A percentile compares a stretch with the other conserved stretches of the same genome.
These are phyloP conservation scores for Amphimallon solstitiale DNA, from an alignment of 2,888 invertebrate species.

Conservation along the genomic window DNA sequence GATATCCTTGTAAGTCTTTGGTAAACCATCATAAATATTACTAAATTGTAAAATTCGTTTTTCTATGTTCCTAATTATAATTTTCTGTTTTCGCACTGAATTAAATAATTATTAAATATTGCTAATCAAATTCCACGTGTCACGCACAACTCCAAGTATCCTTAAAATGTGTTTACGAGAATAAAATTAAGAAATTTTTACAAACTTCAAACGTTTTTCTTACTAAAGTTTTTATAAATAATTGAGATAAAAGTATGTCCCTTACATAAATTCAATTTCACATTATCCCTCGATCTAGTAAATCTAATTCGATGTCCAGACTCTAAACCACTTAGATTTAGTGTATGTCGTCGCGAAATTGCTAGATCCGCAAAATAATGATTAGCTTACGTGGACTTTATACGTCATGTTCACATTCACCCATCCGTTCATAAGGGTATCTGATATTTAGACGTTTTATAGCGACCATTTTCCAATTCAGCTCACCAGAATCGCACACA, in stretches of 20 bases:
- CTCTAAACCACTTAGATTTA: not conserved
- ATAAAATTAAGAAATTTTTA: too few relatives aligned
- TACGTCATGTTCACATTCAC: conserved; percentile 10
- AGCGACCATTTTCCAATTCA: conserved; percentile 14
- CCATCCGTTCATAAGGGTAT: conserved; percentile 8
- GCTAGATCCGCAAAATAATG: conserved; percentile 27
- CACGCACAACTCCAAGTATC: too few relatives aligned
- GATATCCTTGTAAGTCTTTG: too few relatives aligned
- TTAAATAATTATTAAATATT: too few relatives aligned
- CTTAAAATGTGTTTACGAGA: too few relatives aligned
- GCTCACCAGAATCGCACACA: conserved; percentile 1
- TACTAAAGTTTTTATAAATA: too few relatives aligned
- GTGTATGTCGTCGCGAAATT: conserved; percentile 1
- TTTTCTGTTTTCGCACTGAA: too few relatives aligned
- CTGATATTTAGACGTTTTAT: conserved; percentile 19
- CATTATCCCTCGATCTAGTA: conserved; percentile 2
- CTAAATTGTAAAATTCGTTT: too few relatives aligned
- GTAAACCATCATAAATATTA: too few relatives aligned
- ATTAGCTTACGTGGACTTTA: conserved; percentile 17
- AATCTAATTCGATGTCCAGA: conserved; percentile 3
- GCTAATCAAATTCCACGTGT: too few relatives aligned
- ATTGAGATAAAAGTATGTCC: not conserved
- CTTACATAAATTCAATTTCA: conserved; percentile 23
- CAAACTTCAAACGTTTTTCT: too few relatives aligned
- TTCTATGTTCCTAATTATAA: too few relatives aligned